phyloP scores from a whole-genome alignment of 37 sponge, comb jelly and placozoan genomes.

The Chondrosia reniformis region DNA sequence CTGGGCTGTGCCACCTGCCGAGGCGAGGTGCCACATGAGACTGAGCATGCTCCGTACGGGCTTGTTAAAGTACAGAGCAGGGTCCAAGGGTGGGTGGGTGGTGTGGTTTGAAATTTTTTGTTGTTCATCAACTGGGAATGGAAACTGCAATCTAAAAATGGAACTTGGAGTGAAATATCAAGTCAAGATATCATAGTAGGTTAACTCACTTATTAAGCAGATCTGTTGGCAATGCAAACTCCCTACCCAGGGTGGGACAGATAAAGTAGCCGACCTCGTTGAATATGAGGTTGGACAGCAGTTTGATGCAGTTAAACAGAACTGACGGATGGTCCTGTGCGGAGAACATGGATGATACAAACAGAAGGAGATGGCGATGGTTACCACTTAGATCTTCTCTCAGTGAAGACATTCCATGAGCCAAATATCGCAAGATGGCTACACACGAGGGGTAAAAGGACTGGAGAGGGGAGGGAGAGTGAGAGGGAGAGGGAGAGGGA shows the following conservation, averaged over 20 bases:
- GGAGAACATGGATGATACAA: not conserved
- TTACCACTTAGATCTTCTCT: not conserved
- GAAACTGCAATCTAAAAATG: constrained; percentile 48
- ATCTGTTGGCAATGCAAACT: constrained; percentile 24
- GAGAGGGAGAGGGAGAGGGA: not conserved
- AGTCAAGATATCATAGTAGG: too few relatives aligned
- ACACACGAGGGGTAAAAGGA: not conserved
- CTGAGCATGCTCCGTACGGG: constrained; percentile 56
- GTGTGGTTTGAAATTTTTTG: constrained; percentile 17
- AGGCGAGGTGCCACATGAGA: constrained; percentile 37
- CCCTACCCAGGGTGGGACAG: not conserved
- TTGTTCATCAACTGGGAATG: constrained; percentile 43
- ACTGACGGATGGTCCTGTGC: constrained; percentile 6
- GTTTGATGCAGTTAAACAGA: constrained; percentile 11
- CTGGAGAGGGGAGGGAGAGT: not conserved
- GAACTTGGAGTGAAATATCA: not conserved
- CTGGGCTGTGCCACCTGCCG: constrained; percentile 13
- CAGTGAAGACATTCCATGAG: too few relatives aligned
- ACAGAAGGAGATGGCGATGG: not conserved
- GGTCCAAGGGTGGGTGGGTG: constrained; percentile 27
- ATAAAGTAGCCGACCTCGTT: constrained; percentile 18
- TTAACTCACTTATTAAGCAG: constrained; percentile 23
- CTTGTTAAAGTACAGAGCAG: constrained; percentile 11
- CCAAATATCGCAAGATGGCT: not conserved
- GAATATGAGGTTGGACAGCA: constrained; percentile 42